Evolutionary conservation across 2,113 vertebrate genomes (phyloP).

Genomic region (Boulengeromyrus knoepffleri): DNA sequence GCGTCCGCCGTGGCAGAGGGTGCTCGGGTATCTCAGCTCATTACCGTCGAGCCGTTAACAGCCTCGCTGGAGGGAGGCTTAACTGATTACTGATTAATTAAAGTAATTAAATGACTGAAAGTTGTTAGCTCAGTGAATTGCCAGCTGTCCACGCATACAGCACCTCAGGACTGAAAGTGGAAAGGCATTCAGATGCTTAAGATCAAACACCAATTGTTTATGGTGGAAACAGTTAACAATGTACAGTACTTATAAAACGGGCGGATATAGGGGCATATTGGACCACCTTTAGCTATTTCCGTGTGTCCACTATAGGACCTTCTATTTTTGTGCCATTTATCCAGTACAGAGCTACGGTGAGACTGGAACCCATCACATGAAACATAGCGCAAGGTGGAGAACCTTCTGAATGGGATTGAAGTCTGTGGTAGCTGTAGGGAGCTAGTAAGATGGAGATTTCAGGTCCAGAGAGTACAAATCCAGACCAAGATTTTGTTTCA

Average conservation of each 20-base stretch:
- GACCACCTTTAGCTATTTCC: neutral
- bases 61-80: neutral
- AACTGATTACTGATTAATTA: neutral
- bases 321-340: neutral
- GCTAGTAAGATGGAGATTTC: neutral
- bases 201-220: neutral
- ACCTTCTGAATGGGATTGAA: neutral
- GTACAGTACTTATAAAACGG: neutral
- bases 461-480: too few relatives aligned
- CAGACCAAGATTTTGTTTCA: too few relatives aligned
- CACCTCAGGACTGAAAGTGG: neutral
- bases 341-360: neutral
- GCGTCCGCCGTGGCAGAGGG: neutral
- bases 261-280: neutral
- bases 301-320: neutral
- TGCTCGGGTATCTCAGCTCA: neutral
- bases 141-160: neutral
- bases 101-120: neutral
- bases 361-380: neutral
- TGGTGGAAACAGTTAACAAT: neutral
- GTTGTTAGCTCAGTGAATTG: neutral
- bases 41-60: neutral
- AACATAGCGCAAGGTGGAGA: neutral
- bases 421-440: neutral
- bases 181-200: neutral